Evolutionary conservation across 1,140 invertebrate species (phyloP), one percentile per base, ranked within the genome.

Genomic region (roundworm (Caenorhabditis elegans)): DNA sequence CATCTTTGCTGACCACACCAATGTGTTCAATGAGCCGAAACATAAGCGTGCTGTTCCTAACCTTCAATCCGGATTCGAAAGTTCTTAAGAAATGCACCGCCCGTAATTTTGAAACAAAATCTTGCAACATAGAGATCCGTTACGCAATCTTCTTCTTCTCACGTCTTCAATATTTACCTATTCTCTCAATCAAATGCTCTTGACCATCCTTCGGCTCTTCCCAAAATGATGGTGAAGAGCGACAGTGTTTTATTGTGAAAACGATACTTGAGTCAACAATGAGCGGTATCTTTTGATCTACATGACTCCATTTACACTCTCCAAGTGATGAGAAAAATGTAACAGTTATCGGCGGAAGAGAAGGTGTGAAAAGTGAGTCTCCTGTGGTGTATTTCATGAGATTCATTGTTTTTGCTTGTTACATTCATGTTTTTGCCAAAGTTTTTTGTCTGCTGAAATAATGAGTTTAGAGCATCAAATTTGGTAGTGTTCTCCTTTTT

Each of bases 341-440:
- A 31, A 70, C 26, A 70, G 26, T 39, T 19, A 11, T 10, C 4
- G 60, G 26, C n/a, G n/a, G 19, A 70, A 34, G 26, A 43, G 60
- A 70, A 70, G 60, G 60, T 70, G 60, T 70, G 34, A 70, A 70
- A 70, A 70, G 15, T n/a, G n/a, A n/a, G n/a, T n/a, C n/a, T n/a
- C n/a, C n/a, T n/a, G n/a, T n/a, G n/a, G n/a, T n/a, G n/a, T n/a
- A n/a, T n/a, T n/a, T n/a, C n/a, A n/a, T n/a, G n/a, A n/a, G n/a
- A n/a, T n/a, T n/a, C n/a, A n/a, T n/a, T n/a, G n/a, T n/a, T n/a
- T n/a, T n/a, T n/a, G n/a, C n/a, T n/a, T n/a, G n/a, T n/a, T n/a
- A n/a, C n/a, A n/a, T n/a, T n/a, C n/a, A n/a, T n/a, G n/a, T n/a
- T n/a, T n/a, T n/a, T n/a, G n/a, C n/a, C n/a, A n/a, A n/a, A n/a